A percentile compares a stretch with the other conserved stretches of the same genome.
Evolutionary conservation across 1,140 invertebrate genomes (phyloP).

Genomic region (Anastatus disparis): DNA sequence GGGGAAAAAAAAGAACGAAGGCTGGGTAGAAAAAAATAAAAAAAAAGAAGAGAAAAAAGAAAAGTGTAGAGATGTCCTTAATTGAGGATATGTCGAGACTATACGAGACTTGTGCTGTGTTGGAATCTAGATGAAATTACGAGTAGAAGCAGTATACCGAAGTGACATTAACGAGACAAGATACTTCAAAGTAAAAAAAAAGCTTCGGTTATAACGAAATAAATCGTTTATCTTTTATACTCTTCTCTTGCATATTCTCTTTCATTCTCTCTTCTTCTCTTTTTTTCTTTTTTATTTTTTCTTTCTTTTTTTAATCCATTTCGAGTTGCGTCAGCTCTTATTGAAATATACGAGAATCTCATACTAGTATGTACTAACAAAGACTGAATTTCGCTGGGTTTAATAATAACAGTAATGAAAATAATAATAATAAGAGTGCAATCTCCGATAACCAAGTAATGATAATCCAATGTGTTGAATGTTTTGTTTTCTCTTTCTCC

Average conservation of each 20-base stretch:
- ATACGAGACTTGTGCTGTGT: too few relatives aligned
- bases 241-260: not conserved
- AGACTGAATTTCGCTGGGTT: not conserved
- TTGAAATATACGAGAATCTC: not conserved
- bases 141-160: too few relatives aligned
- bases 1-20: too few relatives aligned
- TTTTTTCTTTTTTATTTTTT: too few relatives aligned
- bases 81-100: too few relatives aligned
- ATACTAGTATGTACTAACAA: not conserved
- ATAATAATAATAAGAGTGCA: not conserved
- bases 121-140: conserved; percentile 12
- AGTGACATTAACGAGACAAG: conserved; percentile 20
- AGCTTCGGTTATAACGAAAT: conserved; percentile 13
- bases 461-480: too few relatives aligned
- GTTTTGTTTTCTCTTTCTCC: too few relatives aligned
- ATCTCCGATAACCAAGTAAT: not conserved
- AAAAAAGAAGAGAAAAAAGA: too few relatives aligned
- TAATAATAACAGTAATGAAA: conserved; percentile 3
- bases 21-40: too few relatives aligned
- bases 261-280: too few relatives aligned
- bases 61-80: too few relatives aligned
- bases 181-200: conserved; percentile 9
- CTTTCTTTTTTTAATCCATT: too few relatives aligned
- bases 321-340: not conserved
- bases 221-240: not conserved